phyloP scores from a whole-genome alignment of 2,888 invertebrate genomes.

The Drosophila infuscata region DNA sequence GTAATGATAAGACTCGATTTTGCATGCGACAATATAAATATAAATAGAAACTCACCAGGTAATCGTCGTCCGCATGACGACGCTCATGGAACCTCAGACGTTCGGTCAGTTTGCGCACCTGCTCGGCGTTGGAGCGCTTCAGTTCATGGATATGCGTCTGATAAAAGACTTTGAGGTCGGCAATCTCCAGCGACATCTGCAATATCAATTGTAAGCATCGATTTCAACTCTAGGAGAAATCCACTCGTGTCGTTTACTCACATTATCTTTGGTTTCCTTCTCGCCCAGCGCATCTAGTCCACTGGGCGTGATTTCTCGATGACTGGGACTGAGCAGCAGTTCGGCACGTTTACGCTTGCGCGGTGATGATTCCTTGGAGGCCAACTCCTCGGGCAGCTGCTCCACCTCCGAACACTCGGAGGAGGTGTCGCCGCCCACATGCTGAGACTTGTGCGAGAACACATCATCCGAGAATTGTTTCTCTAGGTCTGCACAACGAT shows the following conservation, averaged over 20 bases:
- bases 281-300: constrained; percentile 66
- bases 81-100: constrained; percentile 83
- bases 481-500: constrained; percentile 92
- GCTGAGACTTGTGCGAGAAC: constrained; percentile 89
- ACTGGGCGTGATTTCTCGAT: constrained; percentile 84
- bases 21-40: neutral
- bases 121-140: constrained; percentile 77
- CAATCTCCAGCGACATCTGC: constrained; percentile 74
- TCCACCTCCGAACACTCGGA: constrained; percentile 84
- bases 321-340: constrained; percentile 83
- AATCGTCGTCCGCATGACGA: constrained; percentile 84
- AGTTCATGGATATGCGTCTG: constrained; percentile 83
- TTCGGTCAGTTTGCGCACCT: constrained; percentile 79
- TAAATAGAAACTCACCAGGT: constrained; percentile 75
- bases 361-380: constrained; percentile 78
- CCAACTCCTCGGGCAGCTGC: constrained; percentile 77
- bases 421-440: constrained; percentile 86
- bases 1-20: constrained; percentile 14
- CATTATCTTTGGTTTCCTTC: constrained; percentile 57
- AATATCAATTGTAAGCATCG: constrained; percentile 4
- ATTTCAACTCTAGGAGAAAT: neutral
- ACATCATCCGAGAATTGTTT: constrained; percentile 90
- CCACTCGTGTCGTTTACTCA: constrained; percentile 18
- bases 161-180: constrained; percentile 83
- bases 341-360: constrained; percentile 83